A percentile compares a stretch with the other conserved stretches of the same genome.
phyloP scores from a whole-genome alignment of 2,113 vertebrate species.

The Catharus bicknelli region DNA sequence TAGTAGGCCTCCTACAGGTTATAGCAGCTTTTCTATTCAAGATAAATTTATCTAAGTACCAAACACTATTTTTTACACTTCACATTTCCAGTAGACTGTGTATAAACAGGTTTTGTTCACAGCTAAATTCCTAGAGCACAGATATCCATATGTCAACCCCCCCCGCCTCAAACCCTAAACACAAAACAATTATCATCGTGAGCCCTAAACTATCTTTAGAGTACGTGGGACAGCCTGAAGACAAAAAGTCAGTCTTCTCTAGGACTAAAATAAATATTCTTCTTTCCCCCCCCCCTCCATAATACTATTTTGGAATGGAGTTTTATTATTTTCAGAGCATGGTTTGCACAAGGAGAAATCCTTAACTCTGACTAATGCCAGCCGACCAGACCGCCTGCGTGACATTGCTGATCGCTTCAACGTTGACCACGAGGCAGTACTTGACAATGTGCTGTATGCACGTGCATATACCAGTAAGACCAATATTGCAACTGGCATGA shows the following conservation, averaged over 20 bases:
- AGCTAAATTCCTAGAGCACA: slow-evolving; percentile 9
- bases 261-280: neutral
- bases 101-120: slow-evolving; percentile 35
- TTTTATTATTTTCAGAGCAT: slow-evolving; percentile 5
- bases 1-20: neutral
- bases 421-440: slow-evolving; percentile 91
- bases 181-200: neutral
- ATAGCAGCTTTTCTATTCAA: slow-evolving; percentile 14
- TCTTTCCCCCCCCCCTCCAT: neutral
- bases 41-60: slow-evolving; percentile 3
- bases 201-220: neutral
- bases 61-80: slow-evolving; percentile 5
- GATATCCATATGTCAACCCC: neutral
- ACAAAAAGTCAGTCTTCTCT: slow-evolving; percentile 14
- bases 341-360: slow-evolving; percentile 17
- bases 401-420: slow-evolving; percentile 94
- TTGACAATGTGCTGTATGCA: slow-evolving; percentile 96
- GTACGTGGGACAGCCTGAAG: neutral
- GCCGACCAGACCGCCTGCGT: slow-evolving; percentile 93
- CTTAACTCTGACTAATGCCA: slow-evolving; percentile 73
- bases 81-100: neutral
- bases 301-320: slow-evolving; percentile 1
- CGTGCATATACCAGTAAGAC: slow-evolving; percentile 94
- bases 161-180: neutral
- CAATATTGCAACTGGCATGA: neutral